Conservation (phyloP, 2,113 vertebrate genomes). For the Nothobranchius furzeri region DNA sequence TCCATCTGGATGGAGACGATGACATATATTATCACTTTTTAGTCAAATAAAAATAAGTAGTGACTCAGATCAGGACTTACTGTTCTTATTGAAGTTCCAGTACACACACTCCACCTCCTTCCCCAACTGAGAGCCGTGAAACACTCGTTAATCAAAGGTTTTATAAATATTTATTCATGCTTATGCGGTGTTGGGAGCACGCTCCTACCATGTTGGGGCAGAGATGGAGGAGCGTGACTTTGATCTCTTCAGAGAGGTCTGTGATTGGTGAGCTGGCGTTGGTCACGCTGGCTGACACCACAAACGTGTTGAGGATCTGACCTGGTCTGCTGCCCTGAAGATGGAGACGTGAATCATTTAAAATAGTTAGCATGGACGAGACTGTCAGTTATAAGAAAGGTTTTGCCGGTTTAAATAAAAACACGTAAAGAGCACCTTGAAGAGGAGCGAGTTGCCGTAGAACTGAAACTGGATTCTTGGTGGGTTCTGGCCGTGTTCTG, state of each 20-base stretch:
- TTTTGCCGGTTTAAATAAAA: no score
- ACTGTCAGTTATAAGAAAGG: no score
- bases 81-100: slow-evolving; percentile 87
- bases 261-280: slow-evolving; percentile 73
- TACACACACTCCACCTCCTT: slow-evolving; percentile 80
- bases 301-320: slow-evolving; percentile 80
- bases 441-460: slow-evolving; percentile 81
- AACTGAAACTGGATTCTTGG: slow-evolving; percentile 88
- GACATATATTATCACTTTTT: neutral
- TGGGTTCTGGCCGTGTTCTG: slow-evolving; percentile 35
- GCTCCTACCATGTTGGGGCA: slow-evolving; percentile 73
- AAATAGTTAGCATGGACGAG: neutral
- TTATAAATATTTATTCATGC: neutral
- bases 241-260: slow-evolving; percentile 80
- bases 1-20: slow-evolving; percentile 76
- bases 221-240: slow-evolving; percentile 81
- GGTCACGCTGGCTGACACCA: slow-evolving; percentile 88
- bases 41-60: neutral
- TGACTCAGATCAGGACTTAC: slow-evolving; percentile 64
- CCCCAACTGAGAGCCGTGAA: slow-evolving; percentile 64
- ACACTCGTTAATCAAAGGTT: neutral
- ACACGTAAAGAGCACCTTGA: slow-evolving; percentile 72
- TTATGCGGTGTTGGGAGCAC: neutral
- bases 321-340: slow-evolving; percentile 66
- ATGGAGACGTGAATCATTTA: neutral